Conservation (phyloP, 2,113 vertebrate genomes). For the Nymphicus hollandicus region DNA sequence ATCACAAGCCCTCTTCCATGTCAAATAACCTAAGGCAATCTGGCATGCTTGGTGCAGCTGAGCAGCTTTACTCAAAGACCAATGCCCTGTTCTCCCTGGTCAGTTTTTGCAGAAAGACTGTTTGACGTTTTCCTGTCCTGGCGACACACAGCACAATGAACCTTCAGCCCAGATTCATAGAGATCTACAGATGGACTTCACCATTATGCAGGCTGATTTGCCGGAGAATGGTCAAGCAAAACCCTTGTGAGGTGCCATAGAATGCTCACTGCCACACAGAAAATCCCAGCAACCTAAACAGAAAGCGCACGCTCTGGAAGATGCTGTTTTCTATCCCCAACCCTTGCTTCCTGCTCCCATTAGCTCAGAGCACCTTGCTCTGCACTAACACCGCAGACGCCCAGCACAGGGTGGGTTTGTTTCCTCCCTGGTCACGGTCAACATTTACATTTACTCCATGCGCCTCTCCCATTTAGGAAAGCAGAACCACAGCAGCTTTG, state of each 20-base stretch:
- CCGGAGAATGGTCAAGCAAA: not conserved
- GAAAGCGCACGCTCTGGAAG: not conserved
- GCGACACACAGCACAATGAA: not conserved
- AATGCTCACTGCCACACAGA: accelerated
- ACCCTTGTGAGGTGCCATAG: not conserved
- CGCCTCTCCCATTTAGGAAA: not conserved
- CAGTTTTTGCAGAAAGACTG: not conserved
- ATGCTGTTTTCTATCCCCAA: not conserved
- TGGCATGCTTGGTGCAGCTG: not conserved
- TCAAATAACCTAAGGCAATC: accelerated
- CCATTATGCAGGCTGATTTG: not conserved
- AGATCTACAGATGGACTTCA: not conserved
- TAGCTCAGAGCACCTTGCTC: not conserved
- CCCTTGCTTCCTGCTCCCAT: accelerated
- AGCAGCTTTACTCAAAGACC: not conserved
- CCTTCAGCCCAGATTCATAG: not conserved
- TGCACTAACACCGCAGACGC: too few relatives aligned
- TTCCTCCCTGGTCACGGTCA: not conserved
- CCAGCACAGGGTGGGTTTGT: not conserved
- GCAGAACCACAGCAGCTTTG: not conserved
- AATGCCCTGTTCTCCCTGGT: not conserved
- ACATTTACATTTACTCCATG: not conserved
- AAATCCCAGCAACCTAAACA: accelerated
- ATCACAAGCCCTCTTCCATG: not conserved
- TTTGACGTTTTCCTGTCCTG: not conserved